Conservation (phyloP, 2,888 invertebrate genomes). For the Hemithea aestivaria region DNA sequence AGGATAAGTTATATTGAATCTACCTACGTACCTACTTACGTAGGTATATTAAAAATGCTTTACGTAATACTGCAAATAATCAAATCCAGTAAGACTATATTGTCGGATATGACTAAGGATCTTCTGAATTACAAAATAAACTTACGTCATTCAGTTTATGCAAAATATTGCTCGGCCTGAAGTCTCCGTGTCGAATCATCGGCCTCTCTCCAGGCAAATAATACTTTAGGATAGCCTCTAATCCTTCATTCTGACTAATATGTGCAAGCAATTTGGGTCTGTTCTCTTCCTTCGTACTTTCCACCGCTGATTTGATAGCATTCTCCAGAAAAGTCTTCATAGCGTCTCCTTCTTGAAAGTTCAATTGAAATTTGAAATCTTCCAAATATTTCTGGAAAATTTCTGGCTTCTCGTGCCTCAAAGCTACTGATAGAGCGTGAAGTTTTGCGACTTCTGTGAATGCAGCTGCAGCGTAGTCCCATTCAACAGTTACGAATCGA, state of each 20-base stretch:
- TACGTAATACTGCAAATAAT: no score
- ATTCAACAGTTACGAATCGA: conserved; percentile 10
- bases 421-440: conserved; percentile 20
- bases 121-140: no score
- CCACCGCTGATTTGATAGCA: conserved; percentile 5
- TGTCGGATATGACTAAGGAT: no score
- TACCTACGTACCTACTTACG: no score
- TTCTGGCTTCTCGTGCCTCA: conserved; percentile 10
- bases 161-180: conserved; percentile 34
- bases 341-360: background rate
- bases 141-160: conserved; percentile 27
- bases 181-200: conserved; percentile 28
- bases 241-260: background rate
- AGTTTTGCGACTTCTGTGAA: conserved; percentile 17
- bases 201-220: background rate
- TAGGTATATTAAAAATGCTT: no score
- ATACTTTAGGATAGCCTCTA: conserved; percentile 6
- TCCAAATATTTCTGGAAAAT: conserved; percentile 2
- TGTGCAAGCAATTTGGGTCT: conserved; percentile 6
- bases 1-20: no score
- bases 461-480: conserved; percentile 14
- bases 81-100: no score
- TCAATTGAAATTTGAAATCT: conserved; percentile 9
- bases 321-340: conserved; percentile 5
- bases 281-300: conserved; percentile 7